These are phyloP conservation scores for Ornithorhynchus anatinus DNA, from an alignment of 2,113 vertebrate genomes.

Conservation along the genomic window DNA sequence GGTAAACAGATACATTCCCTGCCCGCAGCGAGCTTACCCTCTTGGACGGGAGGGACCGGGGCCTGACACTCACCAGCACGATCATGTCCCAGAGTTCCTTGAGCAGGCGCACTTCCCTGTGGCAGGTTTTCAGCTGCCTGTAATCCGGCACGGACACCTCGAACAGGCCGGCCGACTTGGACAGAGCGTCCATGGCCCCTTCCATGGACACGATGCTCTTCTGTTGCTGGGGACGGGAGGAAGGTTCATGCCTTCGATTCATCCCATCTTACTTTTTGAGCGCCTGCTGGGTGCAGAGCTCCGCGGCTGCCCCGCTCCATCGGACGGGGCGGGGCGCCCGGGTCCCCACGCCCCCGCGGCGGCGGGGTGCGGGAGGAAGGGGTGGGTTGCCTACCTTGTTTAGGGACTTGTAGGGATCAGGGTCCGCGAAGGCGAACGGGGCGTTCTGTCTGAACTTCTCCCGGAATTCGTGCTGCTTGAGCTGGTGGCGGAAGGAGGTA, in stretches of 20 bases:
- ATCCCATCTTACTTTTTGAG: too few species aligned
- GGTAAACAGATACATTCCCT: too few species aligned
- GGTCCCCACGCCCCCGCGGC: rapidly evolving
- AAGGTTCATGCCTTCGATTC: too few species aligned
- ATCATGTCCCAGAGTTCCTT: conserved; percentile 79
- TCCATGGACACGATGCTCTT: conserved; percentile 53
- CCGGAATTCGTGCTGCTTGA: conserved; percentile 63
- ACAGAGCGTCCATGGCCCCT: conserved; percentile 48
- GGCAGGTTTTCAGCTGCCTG: conserved; percentile 67
- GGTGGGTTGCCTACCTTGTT: conserved; percentile 45
- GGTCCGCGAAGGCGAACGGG: conserved; percentile 59
- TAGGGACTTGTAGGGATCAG: conserved; percentile 65
- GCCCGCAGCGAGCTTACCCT: too few species aligned
- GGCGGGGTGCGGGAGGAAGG: rapidly evolving
- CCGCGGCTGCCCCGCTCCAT: too few species aligned
- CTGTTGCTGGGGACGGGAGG: conserved; percentile 45
- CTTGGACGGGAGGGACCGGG: not conserved
- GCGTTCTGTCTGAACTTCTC: conserved; percentile 65
- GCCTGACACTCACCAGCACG: conserved; percentile 38
- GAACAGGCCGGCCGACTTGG: conserved; percentile 64
- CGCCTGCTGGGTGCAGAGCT: too few species aligned
- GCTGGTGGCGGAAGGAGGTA: not conserved
- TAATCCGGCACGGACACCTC: conserved; percentile 67
- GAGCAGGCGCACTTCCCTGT: conserved; percentile 65
- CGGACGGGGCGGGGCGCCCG: rapidly evolving